phyloP scores from a whole-genome alignment of 2,797 vertebrate species.

The Phalloptychus januarius region DNA sequence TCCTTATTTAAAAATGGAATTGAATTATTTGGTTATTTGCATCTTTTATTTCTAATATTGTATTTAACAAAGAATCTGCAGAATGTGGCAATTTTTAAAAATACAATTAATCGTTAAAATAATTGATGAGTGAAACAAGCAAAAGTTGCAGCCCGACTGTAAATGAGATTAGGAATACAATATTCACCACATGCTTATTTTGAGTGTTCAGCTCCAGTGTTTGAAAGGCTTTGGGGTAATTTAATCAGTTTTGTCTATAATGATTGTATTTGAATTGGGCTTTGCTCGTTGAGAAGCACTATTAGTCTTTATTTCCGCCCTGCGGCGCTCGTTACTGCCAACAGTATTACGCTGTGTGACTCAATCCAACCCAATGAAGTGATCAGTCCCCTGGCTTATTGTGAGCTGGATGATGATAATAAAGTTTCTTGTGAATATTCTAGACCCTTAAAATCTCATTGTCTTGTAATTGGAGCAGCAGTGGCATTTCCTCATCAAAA shows the following conservation, averaged over 20 bases:
- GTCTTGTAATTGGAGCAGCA: conserved; percentile 21
- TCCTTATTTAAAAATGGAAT: too few relatives aligned
- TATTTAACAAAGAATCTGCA: too few relatives aligned
- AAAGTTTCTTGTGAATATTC: conserved; percentile 51
- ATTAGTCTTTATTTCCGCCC: conserved; percentile 60
- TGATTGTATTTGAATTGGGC: conserved; percentile 58
- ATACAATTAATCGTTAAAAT: too few relatives aligned
- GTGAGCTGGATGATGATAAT: conserved; percentile 59
- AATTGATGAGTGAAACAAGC: too few relatives aligned
- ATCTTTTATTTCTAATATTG: too few relatives aligned
- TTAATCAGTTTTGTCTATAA: conserved; percentile 52
- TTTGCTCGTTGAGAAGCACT: conserved; percentile 52
- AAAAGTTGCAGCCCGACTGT: conserved; percentile 7
- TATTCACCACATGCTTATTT: conserved; percentile 30
- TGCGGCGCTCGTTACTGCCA: conserved; percentile 64
- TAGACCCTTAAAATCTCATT: conserved; percentile 42
- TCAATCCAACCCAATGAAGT: conserved; percentile 60
- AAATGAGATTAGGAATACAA: conserved; percentile 25
- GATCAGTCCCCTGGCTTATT: conserved; percentile 60
- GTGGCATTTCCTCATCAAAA: not conserved
- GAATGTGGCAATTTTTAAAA: too few relatives aligned
- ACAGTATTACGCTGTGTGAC: conserved; percentile 56
- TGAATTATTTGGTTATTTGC: too few relatives aligned
- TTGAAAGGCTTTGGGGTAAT: conserved; percentile 35
- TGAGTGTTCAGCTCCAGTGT: conserved; percentile 30